These are phyloP conservation scores for Diabrotica undecimpunctata DNA, from an alignment of 1,140 invertebrate species.

Conservation along the genomic window DNA sequence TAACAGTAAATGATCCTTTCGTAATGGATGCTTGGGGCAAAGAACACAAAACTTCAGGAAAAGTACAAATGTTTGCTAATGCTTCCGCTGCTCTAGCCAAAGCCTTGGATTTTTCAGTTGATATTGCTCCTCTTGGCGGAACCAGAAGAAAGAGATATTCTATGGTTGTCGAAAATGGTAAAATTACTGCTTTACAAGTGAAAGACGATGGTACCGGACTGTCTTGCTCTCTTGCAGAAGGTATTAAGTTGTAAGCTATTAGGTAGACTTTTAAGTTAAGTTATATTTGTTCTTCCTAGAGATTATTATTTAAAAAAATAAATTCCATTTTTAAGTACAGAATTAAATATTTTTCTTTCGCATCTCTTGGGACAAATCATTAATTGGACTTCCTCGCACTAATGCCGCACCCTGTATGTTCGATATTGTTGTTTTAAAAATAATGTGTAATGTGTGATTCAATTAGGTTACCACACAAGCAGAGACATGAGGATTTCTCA, in stretches of 20 bases:
- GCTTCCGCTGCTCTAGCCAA: conserved; percentile 72
- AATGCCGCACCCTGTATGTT: no score
- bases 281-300: no score
- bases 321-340: no score
- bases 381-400: no score
- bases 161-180: conserved; percentile 81
- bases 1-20: conserved; percentile 92
- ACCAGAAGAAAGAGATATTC: conserved; percentile 63
- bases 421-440: no score
- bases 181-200: conserved; percentile 76
- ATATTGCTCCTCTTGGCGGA: conserved; percentile 77
- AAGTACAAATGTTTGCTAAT: conserved; percentile 87
- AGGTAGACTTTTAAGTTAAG: no score
- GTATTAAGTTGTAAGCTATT: conserved; percentile 56
- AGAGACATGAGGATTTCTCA: no score
- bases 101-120: conserved; percentile 72
- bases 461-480: no score
- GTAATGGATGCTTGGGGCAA: conserved; percentile 91
- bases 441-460: no score
- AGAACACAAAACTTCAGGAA: conserved; percentile 71
- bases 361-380: no score
- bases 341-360: no score
- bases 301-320: no score
- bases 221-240: conserved; percentile 82
- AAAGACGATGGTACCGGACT: conserved; percentile 90